Conservation (phyloP, 2,888 invertebrate species). For the Leptopilina drosophilae region DNA sequence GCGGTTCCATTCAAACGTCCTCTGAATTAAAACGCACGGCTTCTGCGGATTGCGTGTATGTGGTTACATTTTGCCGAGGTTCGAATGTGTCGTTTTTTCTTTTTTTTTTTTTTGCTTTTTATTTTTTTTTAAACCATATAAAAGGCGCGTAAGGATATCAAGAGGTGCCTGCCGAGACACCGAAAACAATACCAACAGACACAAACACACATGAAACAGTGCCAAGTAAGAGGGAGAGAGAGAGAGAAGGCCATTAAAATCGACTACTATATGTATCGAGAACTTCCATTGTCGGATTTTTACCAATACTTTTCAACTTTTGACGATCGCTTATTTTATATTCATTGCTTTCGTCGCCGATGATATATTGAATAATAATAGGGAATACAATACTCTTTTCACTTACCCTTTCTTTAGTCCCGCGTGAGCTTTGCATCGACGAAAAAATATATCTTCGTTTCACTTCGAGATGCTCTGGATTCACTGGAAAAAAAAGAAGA, state of each 20-base stretch:
- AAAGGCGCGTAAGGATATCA: constrained; percentile 19
- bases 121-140: neutral
- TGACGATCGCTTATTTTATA: constrained; percentile 36
- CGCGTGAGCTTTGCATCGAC: neutral
- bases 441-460: neutral
- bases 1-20: constrained; percentile 57
- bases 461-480: too few relatives aligned
- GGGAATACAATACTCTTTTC: constrained; percentile 20
- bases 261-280: constrained; percentile 17
- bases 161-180: constrained; percentile 14
- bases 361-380: constrained; percentile 32
- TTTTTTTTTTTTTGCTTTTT: too few relatives aligned
- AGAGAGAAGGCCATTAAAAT: constrained; percentile 32
- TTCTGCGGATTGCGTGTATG: constrained; percentile 43
- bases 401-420: neutral
- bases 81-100: neutral
- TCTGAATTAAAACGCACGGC: constrained; percentile 50
- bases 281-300: constrained; percentile 28
- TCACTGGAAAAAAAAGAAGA: too few relatives aligned
- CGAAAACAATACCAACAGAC: constrained; percentile 29
- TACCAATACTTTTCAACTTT: constrained; percentile 31
- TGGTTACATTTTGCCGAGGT: constrained; percentile 18
- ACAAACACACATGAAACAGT: neutral
- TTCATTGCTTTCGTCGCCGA: constrained; percentile 27
- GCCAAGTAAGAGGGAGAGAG: neutral